phyloP scores from a whole-genome alignment of 1,140 invertebrate species.

The Mycetomoellerius zeteki region DNA sequence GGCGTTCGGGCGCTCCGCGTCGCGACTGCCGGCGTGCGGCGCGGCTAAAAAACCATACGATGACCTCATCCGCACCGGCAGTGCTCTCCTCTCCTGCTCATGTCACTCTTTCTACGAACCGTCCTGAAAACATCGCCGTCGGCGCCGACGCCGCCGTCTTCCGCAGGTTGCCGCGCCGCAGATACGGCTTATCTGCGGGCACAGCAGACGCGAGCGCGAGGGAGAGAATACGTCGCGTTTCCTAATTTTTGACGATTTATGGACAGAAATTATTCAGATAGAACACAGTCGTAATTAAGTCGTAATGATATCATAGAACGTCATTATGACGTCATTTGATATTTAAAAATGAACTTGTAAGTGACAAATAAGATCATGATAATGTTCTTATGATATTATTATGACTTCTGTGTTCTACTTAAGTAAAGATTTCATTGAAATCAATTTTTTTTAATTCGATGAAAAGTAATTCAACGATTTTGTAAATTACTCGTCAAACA shows the following conservation, averaged over 20 bases:
- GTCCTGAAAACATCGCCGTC: conserved; percentile 81
- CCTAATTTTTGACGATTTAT: background rate
- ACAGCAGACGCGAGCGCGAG: background rate
- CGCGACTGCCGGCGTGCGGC: conserved; percentile 80
- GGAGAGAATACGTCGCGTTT: background rate
- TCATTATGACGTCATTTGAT: too few species aligned
- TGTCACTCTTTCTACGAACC: conserved; percentile 80
- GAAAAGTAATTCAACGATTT: background rate
- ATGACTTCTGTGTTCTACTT: too few species aligned
- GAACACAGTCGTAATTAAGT: too few species aligned
- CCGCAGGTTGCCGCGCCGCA: conserved; percentile 52
- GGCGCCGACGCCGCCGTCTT: conserved; percentile 37
- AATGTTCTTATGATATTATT: too few species aligned
- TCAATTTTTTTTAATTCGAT: background rate
- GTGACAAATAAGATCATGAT: background rate
- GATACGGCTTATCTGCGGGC: conserved; percentile 44
- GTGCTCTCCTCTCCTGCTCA: conserved; percentile 79
- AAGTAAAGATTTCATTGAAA: background rate
- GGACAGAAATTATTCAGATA: too few species aligned
- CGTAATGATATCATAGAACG: too few species aligned
- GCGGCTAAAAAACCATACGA: conserved; percentile 83
- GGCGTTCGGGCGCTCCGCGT: conserved; percentile 80
- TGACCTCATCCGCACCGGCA: conserved; percentile 83
- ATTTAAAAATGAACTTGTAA: too few species aligned
- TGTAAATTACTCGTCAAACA: background rate